Conservation (phyloP, 53 echinoderm and acorn worm species). For the Mesocentrotus franciscanus region DNA sequence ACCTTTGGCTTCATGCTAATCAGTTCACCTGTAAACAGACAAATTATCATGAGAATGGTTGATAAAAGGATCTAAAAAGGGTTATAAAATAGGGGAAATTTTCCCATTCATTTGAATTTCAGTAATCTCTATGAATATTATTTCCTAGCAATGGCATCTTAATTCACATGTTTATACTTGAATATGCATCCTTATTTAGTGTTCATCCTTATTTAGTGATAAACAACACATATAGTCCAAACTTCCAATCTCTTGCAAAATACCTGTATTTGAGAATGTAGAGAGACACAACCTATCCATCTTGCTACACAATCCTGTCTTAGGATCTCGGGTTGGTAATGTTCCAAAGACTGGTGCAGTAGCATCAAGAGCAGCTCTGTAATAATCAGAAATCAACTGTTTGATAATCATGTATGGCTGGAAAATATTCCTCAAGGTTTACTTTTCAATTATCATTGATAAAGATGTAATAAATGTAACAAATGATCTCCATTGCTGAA, state of each 20-base stretch:
- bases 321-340: conserved; percentile 83
- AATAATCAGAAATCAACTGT: not conserved
- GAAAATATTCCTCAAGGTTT: not conserved
- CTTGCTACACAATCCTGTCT: conserved; percentile 86
- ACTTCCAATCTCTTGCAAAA: not conserved
- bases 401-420: not conserved
- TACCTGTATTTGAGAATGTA: conserved; percentile 93
- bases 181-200: not conserved
- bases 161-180: not conserved
- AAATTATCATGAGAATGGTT: conserved; percentile 19
- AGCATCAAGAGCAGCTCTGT: conserved; percentile 86
- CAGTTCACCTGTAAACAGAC: conserved; percentile 74
- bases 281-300: conserved; percentile 90
- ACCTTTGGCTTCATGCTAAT: conserved; percentile 82
- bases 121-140: not conserved
- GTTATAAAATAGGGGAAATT: not conserved
- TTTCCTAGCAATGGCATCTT: not conserved
- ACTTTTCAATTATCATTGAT: not conserved
- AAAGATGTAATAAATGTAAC: too few species aligned
- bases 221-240: not conserved
- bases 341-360: conserved; percentile 84
- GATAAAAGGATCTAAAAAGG: not conserved
- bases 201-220: not conserved
- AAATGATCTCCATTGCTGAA: not conserved
- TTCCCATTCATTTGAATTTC: not conserved